These are phyloP conservation scores for Oeneis ivallda DNA, from an alignment of 2,888 invertebrate species.

Conservation along the genomic window DNA sequence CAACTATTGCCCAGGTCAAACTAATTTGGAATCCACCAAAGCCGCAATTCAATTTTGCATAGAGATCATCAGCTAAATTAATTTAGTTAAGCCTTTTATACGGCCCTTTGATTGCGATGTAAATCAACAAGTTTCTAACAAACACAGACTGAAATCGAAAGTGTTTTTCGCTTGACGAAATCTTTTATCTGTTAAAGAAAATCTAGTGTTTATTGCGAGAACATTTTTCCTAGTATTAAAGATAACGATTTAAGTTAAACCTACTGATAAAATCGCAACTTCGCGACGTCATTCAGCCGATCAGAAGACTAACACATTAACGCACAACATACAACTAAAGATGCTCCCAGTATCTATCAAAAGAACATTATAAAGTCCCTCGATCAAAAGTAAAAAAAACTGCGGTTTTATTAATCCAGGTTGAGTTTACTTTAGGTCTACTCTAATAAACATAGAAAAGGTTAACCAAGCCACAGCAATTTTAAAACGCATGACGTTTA, in stretches of 20 bases:
- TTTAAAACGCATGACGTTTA: constrained; percentile 32
- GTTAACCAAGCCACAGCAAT: constrained; percentile 2
- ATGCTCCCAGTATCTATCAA: too few relatives aligned
- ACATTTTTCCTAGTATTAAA: too few relatives aligned
- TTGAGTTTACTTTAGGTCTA: not conserved
- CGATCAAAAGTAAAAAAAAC: too few relatives aligned
- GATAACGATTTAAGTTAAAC: too few relatives aligned
- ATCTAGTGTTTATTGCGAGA: not conserved
- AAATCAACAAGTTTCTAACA: constrained; percentile 22
- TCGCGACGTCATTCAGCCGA: too few relatives aligned
- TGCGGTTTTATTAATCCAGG: not conserved
- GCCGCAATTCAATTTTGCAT: constrained; percentile 72
- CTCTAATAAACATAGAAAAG: not conserved
- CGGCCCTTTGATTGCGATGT: constrained; percentile 49
- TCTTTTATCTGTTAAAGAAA: not conserved
- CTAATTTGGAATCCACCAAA: constrained; percentile 67
- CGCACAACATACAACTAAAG: too few relatives aligned
- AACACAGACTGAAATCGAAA: constrained; percentile 7
- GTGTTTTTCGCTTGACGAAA: not conserved
- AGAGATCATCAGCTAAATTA: constrained; percentile 61
- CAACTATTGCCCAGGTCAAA: constrained; percentile 76
- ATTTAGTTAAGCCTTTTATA: constrained; percentile 58
- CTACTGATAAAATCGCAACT: too few relatives aligned
- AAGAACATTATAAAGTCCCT: too few relatives aligned
- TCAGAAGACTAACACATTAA: too few relatives aligned